phyloP scores from a whole-genome alignment of 1,140 invertebrate genomes.

The Euura saliciscinereae region DNA sequence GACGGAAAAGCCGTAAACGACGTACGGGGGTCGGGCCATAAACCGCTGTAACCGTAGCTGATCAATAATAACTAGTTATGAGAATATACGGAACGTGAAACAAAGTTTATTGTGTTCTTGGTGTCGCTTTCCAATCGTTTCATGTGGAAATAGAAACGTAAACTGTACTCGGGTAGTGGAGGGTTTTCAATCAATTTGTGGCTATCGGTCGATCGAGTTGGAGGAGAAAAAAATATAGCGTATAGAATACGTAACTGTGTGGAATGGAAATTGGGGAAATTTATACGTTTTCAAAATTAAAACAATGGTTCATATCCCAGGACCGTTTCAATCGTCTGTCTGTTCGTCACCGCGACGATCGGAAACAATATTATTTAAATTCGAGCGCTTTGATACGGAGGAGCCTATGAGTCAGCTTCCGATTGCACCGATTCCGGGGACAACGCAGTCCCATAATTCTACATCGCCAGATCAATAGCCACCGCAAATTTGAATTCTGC shows the following conservation, averaged over 20 bases:
- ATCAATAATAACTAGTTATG: no score
- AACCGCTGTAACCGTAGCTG: no score
- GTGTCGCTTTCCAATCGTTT: no score
- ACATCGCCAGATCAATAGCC: conserved; percentile 16
- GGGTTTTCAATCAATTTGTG: no score
- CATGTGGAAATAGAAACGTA: no score
- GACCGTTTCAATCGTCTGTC: not conserved
- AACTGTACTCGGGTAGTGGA: no score
- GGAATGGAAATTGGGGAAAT: conserved; percentile 20
- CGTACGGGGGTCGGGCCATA: not conserved
- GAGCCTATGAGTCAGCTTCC: conserved; percentile 1
- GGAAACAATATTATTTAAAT: conserved; percentile 28
- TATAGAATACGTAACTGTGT: not conserved
- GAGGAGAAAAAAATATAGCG: no score
- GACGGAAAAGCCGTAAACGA: conserved; percentile 26
- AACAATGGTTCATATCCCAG: conserved; percentile 25
- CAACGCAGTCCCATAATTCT: conserved; percentile 27
- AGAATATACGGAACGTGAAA: no score
- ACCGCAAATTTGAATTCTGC: not conserved
- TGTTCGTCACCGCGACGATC: conserved; percentile 10
- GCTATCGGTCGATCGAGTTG: no score
- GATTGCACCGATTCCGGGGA: conserved; percentile 9
- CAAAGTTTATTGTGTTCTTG: no score
- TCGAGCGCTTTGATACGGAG: not conserved
- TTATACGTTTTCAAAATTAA: conserved; percentile 30